These are phyloP conservation scores for Rattus rattus DNA, from an alignment of 2,113 vertebrate genomes.

Conservation along the genomic window DNA sequence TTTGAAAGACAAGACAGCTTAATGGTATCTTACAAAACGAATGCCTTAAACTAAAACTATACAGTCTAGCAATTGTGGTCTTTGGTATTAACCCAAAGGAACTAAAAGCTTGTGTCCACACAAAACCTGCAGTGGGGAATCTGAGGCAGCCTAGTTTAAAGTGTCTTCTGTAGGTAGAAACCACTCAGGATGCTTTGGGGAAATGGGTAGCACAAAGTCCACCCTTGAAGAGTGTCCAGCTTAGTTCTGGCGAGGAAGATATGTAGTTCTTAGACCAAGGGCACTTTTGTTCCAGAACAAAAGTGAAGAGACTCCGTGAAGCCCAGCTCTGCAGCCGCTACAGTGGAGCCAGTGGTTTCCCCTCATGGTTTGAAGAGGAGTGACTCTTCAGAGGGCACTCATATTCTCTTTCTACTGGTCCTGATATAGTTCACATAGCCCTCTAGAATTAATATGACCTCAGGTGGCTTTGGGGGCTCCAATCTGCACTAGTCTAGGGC, in stretches of 20 bases:
- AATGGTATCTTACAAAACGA: conserved; percentile 9
- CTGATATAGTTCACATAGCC: neutral
- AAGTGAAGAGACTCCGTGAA: neutral
- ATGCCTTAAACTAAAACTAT: neutral
- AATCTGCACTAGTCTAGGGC: neutral
- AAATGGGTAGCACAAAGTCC: neutral
- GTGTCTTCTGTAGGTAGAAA: neutral
- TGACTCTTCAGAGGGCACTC: neutral
- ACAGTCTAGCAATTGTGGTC: neutral
- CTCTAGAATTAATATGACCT: neutral
- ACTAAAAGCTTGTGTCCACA: neutral
- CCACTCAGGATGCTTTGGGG: conserved; percentile 9
- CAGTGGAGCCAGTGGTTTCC: neutral
- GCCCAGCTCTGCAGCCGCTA: neutral
- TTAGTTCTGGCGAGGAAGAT: neutral
- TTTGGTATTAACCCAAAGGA: conserved; percentile 29
- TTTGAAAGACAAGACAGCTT: conserved; percentile 43
- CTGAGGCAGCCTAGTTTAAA: neutral
- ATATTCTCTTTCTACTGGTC: neutral
- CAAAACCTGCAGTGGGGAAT: neutral
- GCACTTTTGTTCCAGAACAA: neutral
- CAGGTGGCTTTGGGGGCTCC: neutral
- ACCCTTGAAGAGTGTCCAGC: neutral
- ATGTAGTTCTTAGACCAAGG: neutral
- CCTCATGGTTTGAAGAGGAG: neutral